phyloP scores from a whole-genome alignment of 2,113 vertebrate species.

The Eurystomus gularis region DNA sequence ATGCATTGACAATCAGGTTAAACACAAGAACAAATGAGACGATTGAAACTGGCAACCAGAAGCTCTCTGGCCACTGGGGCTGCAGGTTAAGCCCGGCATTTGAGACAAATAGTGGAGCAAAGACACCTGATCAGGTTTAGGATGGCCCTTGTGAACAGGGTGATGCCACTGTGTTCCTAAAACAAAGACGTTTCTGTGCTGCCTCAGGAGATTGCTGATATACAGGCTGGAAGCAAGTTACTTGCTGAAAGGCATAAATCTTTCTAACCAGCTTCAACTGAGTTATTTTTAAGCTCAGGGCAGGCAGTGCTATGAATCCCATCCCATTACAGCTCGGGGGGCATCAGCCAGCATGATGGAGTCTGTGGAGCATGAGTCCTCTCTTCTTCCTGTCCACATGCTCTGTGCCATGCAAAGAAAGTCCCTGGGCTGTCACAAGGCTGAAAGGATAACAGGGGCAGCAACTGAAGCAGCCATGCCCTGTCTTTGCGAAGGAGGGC shows the following conservation, averaged over 20 bases:
- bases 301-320: not conserved
- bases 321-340: not conserved
- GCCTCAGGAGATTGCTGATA: not conserved
- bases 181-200: not conserved
- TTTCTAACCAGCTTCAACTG: not conserved
- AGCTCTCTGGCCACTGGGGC: not conserved
- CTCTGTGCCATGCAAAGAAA: not conserved
- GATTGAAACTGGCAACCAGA: not conserved
- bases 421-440: not conserved
- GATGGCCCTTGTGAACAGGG: not conserved
- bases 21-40: not conserved
- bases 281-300: constrained; percentile 26
- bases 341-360: not conserved
- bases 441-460: not conserved
- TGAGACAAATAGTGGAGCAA: not conserved
- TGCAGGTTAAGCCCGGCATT: not conserved
- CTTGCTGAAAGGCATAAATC: not conserved
- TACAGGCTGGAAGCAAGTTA: not conserved
- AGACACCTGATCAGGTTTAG: not conserved
- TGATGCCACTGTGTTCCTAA: not conserved
- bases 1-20: not conserved
- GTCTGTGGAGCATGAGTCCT: not conserved
- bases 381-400: not conserved
- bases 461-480: not conserved
- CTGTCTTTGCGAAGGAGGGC: not conserved